Evolutionary conservation across 1,140 invertebrate species (phyloP).

Genomic region (Drosophila prosaltans): DNA sequence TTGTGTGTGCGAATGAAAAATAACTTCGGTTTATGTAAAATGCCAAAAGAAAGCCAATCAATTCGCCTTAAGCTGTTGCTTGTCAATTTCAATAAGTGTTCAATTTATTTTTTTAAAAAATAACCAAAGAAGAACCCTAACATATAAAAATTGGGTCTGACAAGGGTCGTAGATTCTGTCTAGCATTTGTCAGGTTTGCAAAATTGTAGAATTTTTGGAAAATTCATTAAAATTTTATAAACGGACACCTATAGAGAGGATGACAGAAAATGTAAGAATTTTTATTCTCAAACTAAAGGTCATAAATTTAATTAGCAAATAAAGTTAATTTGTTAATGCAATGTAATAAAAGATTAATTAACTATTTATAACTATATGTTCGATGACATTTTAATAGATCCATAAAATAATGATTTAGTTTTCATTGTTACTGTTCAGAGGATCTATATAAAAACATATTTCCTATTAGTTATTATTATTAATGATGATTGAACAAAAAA

Average conservation of each 20-base stretch:
- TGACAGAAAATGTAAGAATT: no score
- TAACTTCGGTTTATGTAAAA: conserved; percentile 6
- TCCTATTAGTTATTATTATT: no score
- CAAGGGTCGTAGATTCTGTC: background rate
- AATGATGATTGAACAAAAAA: no score
- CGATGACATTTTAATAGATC: conserved; percentile 12
- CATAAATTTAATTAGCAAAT: no score
- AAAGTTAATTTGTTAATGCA: no score
- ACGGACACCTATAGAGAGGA: no score
- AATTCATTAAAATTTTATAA: background rate
- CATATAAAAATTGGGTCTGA: background rate
- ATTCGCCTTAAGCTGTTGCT: conserved; percentile 45
- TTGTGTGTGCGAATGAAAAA: conserved; percentile 14
- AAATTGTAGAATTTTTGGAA: background rate
- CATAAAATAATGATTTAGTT: no score
- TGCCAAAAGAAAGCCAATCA: conserved; percentile 49
- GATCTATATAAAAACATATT: no score
- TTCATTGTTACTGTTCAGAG: no score
- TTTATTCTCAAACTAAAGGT: no score
- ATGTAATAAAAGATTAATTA: no score
- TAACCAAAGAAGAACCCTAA: conserved; percentile 16
- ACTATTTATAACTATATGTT: background rate
- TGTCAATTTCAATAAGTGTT: conserved; percentile 66
- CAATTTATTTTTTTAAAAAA: conserved; percentile 33
- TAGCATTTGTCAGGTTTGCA: background rate